Conservation (phyloP, 2,888 invertebrate species). For the Galeopsomyia nigrocyanea region DNA sequence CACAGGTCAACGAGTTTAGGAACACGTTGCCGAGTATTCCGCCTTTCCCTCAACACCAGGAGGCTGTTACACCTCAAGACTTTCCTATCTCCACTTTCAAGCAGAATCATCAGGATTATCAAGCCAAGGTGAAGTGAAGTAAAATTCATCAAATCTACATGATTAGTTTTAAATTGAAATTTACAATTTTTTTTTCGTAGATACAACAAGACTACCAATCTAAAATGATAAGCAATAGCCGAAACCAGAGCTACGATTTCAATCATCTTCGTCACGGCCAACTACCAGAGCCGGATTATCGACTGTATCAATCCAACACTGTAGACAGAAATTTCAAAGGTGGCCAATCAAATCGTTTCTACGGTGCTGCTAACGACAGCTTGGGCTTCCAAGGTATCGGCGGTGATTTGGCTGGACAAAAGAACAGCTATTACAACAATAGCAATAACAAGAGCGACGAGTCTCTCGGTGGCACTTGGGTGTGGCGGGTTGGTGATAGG, state of each 20-base stretch:
- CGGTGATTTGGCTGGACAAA: slow-evolving; percentile 49
- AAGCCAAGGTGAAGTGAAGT: slow-evolving; percentile 19
- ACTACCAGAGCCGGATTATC: slow-evolving; percentile 51
- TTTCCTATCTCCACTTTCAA: slow-evolving; percentile 49
- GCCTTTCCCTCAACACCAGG: slow-evolving; percentile 52
- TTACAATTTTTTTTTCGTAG: slow-evolving; percentile 51
- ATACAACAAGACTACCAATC: slow-evolving; percentile 46
- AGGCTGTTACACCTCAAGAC: slow-evolving; percentile 50
- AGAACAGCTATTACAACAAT: slow-evolving; percentile 53
- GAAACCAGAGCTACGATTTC: slow-evolving; percentile 52
- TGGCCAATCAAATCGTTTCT: slow-evolving; percentile 56
- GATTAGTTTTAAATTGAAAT: too few relatives aligned
- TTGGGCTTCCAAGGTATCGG: slow-evolving; percentile 44
- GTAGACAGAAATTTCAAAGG: slow-evolving; percentile 52
- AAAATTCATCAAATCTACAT: too few relatives aligned
- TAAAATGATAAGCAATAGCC: slow-evolving; percentile 49
- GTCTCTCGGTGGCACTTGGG: slow-evolving; percentile 61
- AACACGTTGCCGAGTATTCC: slow-evolving; percentile 47
- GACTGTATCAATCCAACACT: slow-evolving; percentile 32
- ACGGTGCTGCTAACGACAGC: slow-evolving; percentile 48
- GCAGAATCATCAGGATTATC: slow-evolving; percentile 49
- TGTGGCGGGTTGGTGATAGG: slow-evolving; percentile 85
- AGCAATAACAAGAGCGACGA: slow-evolving; percentile 54
- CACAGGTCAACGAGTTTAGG: slow-evolving; percentile 56
- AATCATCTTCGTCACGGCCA: slow-evolving; percentile 42